Base-by-base conservation (phyloP, 2,113 vertebrate species). In the Otolemur garnettii region DNA sequence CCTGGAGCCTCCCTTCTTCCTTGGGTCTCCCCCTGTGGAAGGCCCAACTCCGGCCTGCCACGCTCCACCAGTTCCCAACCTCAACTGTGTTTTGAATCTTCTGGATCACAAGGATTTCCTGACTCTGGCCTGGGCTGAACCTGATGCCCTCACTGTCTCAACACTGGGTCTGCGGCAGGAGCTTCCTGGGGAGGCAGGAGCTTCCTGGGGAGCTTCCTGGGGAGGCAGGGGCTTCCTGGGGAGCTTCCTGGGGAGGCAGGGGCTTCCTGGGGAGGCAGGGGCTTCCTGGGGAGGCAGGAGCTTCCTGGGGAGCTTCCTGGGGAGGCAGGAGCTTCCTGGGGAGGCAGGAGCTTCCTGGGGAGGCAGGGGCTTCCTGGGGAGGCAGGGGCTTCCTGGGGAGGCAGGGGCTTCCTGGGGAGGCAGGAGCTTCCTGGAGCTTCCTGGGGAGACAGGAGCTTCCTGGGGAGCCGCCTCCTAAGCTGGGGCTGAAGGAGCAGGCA, bases 31-130 rank as follows among this genome's bases (percentile, higher is more conserved):
- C 24, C 3, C 24, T 53, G 33, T 9, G 24, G 21, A 60, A 45
- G n/a, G 57, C 26, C 22, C 17, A 24, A 4, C 0, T 1, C 57
- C 2, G 24, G 50, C 24, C 59, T 33, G 45, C 22, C 7, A 21
- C 19, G 69, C 24, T 68, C 60, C n/a, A 6, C 60, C n/a, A 6
- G 22, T 33, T 50, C 9, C 38, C 1, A 4, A 11, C 30, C 19
- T 11, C 1, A 0, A 15, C 42, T 1, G 0, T 60, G 13, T 10
- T 72, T 69, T 68, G 64, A 13, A 2, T 9, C 11, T 72, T 68
- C 80, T 30, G 74, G 66, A 60, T 11, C 66, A 4, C 2, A 30
- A 53, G 42, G 21, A 7, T 22, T 21, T 35, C 80, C 0, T 1
- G 7, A 19, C 60, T 57, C 45, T 33, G 45, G 13, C 77, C 60